Base-by-base conservation (phyloP, 2,888 invertebrate genomes). In the Mythimna impura region DNA sequence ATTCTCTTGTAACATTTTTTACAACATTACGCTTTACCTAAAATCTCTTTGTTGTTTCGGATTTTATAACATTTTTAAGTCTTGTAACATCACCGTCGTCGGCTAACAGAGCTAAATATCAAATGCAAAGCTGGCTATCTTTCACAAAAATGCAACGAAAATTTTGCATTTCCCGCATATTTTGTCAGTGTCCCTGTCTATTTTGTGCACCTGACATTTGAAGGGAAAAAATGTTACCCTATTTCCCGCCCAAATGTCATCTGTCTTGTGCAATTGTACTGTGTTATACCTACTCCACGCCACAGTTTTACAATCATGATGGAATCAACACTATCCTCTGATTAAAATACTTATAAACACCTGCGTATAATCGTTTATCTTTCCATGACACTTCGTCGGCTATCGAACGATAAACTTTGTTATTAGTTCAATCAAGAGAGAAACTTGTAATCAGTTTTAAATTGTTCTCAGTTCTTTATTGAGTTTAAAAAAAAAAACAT, bases 361-460 rank as follows among this genome's bases (percentile, higher is more conserved):
- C 92, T 91, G 92, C 88, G 88, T 71, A 64, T 83, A 87, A 90
- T 89, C 90, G 83, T 90, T 91, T 89, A 88, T 91, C 91, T 91
- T 89, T 83, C 86, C 84, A 83, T 84, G 90, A 88, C 91, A 89
- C 88, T 89, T 89, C 74, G 83, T 78, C 71, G 76, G 87, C 83
- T 87, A 87, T 89, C 87, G 87, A 89, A 87, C 88, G 85, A 78
- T 78, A 81, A 91, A 91, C 89, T 92, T 91, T 82, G 89, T 89
- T 88, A 88, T 90, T 89, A 84, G 83, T 89, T 89, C 84, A 86
- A 88, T 89, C 87, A 83, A 76, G 82, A 82, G 82, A 87, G 80
- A 80, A 86, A 87, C 85, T 90, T 89, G 73, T 85, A 80, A 86
- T 85, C 81, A 83, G 78, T 82, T 87, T 86, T 75, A 73, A 81